These are phyloP conservation scores for Drosophila azteca DNA, from an alignment of 1,140 invertebrate genomes.

Conservation along the genomic window DNA sequence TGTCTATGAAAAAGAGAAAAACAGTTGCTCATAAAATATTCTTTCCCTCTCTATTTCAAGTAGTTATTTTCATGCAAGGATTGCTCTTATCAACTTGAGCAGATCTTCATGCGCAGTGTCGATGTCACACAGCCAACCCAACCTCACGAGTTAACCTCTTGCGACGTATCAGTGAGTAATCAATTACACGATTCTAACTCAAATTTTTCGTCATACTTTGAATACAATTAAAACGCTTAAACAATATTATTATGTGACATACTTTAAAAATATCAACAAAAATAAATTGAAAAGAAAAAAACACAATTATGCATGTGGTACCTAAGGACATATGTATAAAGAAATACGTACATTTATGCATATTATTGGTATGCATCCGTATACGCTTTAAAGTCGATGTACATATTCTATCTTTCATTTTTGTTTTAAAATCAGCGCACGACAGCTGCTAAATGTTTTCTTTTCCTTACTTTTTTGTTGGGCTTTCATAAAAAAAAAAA, in stretches of 20 bases:
- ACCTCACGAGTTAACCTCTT: not conserved
- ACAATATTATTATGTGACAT: constrained; percentile 15
- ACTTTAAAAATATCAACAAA: constrained; percentile 30
- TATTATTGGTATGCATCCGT: constrained; percentile 38
- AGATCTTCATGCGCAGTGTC: not conserved
- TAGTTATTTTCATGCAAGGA: too few species aligned
- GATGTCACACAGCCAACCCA: constrained; percentile 7
- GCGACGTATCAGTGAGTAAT: too few species aligned
- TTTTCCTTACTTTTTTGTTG: constrained; percentile 13
- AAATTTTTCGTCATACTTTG: constrained; percentile 1
- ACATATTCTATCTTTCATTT: constrained; percentile 6
- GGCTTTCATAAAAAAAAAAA: constrained; percentile 38
- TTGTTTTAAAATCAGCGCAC: constrained; percentile 42
- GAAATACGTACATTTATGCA: constrained; percentile 20
- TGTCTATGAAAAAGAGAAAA: constrained; percentile 13
- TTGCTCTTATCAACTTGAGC: not conserved
- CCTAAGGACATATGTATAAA: constrained; percentile 25
- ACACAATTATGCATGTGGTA: constrained; percentile 6
- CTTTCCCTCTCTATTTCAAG: not conserved
- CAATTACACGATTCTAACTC: constrained; percentile 2
- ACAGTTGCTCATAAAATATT: constrained; percentile 7
- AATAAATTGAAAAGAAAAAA: constrained; percentile 11
- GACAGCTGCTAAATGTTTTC: constrained; percentile 24
- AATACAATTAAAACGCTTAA: constrained; percentile 22
- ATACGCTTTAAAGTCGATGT: constrained; percentile 10